These are phyloP conservation scores for Cirrhinus mrigala DNA, from an alignment of 2,797 vertebrate species.

Conservation along the genomic window DNA sequence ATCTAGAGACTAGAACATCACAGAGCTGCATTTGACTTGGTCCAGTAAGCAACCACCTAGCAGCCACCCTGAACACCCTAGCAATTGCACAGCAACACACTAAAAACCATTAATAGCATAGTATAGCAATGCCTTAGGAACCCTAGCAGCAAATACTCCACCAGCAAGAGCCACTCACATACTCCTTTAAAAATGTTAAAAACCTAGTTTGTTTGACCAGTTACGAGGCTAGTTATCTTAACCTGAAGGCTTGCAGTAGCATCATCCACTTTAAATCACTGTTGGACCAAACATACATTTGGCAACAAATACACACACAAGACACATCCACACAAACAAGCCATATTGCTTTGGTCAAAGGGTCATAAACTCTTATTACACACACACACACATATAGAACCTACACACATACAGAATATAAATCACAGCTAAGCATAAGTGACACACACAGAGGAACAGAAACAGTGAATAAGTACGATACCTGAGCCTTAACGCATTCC, in stretches of 20 bases:
- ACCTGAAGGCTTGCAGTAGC: neutral
- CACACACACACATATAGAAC: neutral
- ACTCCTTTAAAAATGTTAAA: neutral
- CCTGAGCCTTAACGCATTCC: slow-evolving; percentile 97
- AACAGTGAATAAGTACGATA: slow-evolving; percentile 87
- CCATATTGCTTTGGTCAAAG: neutral
- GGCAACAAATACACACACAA: neutral
- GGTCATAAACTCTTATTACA: slow-evolving; percentile 12
- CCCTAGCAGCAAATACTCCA: neutral
- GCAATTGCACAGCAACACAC: neutral
- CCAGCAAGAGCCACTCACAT: neutral
- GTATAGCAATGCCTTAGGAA: neutral
- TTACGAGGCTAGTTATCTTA: neutral
- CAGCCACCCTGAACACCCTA: neutral
- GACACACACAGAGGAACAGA: slow-evolving; percentile 61
- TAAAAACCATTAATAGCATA: neutral
- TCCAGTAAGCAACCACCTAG: slow-evolving; percentile 4
- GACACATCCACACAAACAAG: slow-evolving; percentile 15
- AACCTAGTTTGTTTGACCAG: neutral
- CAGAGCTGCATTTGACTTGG: neutral
- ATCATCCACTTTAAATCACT: slow-evolving; percentile 5
- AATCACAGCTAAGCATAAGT: slow-evolving; percentile 27
- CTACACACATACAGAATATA: slow-evolving; percentile 5
- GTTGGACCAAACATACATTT: slow-evolving; percentile 1
- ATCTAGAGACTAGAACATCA: neutral